Base-by-base conservation (phyloP, 2,888 invertebrate species). In the Hirtodrosophila histrioides region DNA sequence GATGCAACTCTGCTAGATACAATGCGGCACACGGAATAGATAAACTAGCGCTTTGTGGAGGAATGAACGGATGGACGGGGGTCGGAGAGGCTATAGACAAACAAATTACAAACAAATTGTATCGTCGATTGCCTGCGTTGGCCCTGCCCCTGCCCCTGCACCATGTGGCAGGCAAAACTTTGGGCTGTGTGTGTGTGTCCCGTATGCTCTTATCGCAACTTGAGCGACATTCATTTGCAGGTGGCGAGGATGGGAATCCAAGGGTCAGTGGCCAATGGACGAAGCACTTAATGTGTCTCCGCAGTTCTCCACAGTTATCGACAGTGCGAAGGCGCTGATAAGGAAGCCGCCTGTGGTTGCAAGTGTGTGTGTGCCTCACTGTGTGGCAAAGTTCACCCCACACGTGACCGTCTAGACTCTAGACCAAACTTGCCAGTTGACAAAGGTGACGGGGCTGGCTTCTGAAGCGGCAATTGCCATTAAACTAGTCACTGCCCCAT, bases 91-190 rank as follows among this genome's bases (percentile, higher is more conserved):
- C 53, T 50, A 48, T 48, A 61, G 64, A 58, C 85, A 81, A 81
- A 86, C 81, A 81, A 86, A 81, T 86, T 86, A 86, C 85, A 86
- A 84, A 84, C 87, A 82, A 87, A 82, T 87, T 85, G 75, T 78
- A 54, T 71, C 73, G 74, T 77, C 71, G 53, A 83, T 82, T 72
- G 83, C 48, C 40, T 27, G 10, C 7, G 4, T 12, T 27, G 17
- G 33, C 46, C 31, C 17, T 10, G 12, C 8, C 23, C 10, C 11
- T 2, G 0, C 4, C 23, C 1, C 45, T n/a, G 2, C 10, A 1
- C 29, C 9, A 0, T n/a, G 31, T 10, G 17, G 44, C 37, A 36
- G 46, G 10, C 6, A 49, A 69, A 70, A 69, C 43, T 75, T 70
- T 69, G 17, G 39, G 40, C 39, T 60, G 31, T 23, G 9, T 10